These are phyloP conservation scores for Pycnonotus jocosus DNA, from an alignment of 2,113 vertebrate species.

Conservation along the genomic window DNA sequence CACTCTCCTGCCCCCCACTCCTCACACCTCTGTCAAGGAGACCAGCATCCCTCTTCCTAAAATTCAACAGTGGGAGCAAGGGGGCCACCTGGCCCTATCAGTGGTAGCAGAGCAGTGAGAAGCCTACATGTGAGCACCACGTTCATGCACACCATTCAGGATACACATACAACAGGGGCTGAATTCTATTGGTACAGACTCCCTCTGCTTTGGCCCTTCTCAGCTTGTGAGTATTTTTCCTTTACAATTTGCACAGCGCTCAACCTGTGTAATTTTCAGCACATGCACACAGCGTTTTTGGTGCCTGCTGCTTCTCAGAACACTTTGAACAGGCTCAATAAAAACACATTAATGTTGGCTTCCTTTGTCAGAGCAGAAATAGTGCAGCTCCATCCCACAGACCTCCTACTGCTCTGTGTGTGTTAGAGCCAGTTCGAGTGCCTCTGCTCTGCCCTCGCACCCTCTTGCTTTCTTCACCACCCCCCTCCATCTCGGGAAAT, in stretches of 20 bases:
- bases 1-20: background rate
- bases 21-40: background rate
- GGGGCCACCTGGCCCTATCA: background rate
- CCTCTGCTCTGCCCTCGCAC: background rate
- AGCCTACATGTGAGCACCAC: background rate
- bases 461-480: background rate
- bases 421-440: background rate
- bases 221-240: background rate
- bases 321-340: background rate
- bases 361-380: constrained; percentile 30
- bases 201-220: background rate
- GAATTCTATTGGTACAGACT: background rate
- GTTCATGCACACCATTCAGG: background rate
- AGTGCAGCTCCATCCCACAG: background rate
- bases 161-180: background rate
- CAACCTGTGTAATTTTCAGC: background rate
- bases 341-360: background rate
- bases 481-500: background rate
- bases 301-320: background rate
- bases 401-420: background rate
- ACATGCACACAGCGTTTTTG: background rate
- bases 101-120: background rate
- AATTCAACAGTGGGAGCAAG: rapidly evolving
- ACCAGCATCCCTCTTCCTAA: background rate
- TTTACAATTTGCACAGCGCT: background rate